phyloP scores from a whole-genome alignment of 2,113 vertebrate genomes.

The Phyllopteryx taeniolatus region DNA sequence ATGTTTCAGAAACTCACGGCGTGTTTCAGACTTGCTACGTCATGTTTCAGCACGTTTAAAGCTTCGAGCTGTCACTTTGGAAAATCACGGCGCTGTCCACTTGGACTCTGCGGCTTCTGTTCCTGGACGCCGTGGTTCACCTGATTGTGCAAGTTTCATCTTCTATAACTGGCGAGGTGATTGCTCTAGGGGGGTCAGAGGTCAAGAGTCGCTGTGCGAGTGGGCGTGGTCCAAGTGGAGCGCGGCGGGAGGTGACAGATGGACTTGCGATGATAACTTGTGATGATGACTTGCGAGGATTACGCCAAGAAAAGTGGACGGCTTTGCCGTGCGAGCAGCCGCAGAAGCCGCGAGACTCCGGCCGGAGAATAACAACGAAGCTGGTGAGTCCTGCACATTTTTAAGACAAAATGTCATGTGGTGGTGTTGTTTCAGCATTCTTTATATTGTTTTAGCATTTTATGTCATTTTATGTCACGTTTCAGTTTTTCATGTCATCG shows the following conservation, averaged over 20 bases:
- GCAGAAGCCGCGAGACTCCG: background rate
- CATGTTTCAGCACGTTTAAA: background rate
- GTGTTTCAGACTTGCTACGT: background rate
- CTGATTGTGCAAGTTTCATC: too few relatives aligned
- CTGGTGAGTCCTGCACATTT: background rate
- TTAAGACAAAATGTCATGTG: background rate
- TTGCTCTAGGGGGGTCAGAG: background rate
- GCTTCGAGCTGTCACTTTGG: background rate
- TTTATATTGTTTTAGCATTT: background rate
- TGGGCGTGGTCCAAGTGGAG: background rate
- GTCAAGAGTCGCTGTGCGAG: background rate
- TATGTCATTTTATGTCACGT: background rate
- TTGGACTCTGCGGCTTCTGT: too few relatives aligned
- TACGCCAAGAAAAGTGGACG: background rate
- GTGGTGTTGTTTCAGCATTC: background rate
- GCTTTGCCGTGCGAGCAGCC: background rate
- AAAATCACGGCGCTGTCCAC: too few relatives aligned
- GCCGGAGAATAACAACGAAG: too few relatives aligned
- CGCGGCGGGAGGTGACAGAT: background rate
- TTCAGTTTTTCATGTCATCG: background rate
- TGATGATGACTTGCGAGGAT: background rate
- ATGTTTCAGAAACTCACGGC: too few relatives aligned
- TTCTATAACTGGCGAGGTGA: too few relatives aligned
- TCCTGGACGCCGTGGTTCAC: too few relatives aligned
- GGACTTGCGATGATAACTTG: background rate